Percentiles rank a stretch among this genome's conserved stretches.
These are phyloP conservation scores for Pollenia griseotomentosa DNA, from an alignment of 2,888 invertebrate genomes.

Conservation along the genomic window DNA sequence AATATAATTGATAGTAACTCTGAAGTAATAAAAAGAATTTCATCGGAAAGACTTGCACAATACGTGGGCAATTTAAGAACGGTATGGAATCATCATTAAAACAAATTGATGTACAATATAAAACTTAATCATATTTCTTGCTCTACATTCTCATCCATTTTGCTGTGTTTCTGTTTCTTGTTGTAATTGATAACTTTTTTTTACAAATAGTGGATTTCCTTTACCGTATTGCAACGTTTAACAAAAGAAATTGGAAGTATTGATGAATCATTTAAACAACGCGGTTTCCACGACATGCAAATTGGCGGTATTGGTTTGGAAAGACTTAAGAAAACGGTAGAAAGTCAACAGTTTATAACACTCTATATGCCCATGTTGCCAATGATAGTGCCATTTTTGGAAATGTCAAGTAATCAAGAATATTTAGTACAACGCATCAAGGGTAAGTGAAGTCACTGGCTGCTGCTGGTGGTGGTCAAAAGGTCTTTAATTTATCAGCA, in stretches of 20 bases:
- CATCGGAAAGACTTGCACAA: slow-evolving; percentile 88
- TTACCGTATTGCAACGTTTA: slow-evolving; percentile 91
- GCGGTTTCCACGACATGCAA: slow-evolving; percentile 88
- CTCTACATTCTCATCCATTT: not conserved
- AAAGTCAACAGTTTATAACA: slow-evolving; percentile 84
- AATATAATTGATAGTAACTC: slow-evolving; percentile 82
- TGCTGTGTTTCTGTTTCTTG: not conserved
- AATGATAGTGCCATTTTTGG: slow-evolving; percentile 91
- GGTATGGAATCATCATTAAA: slow-evolving; percentile 83
- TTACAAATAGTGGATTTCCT: slow-evolving; percentile 90
- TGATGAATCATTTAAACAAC: slow-evolving; percentile 89
- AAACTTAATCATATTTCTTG: slow-evolving; percentile 23
- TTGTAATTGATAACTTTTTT: not conserved
- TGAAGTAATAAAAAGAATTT: slow-evolving; percentile 83
- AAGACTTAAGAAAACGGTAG: slow-evolving; percentile 90
- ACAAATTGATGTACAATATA: slow-evolving; percentile 32
- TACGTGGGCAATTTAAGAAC: slow-evolving; percentile 92
- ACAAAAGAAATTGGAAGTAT: slow-evolving; percentile 90
- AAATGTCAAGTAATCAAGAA: slow-evolving; percentile 92
- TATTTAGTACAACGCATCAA: slow-evolving; percentile 92
- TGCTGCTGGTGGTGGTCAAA: not conserved
- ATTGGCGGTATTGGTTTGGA: slow-evolving; percentile 90
- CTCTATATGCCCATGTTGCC: slow-evolving; percentile 83
- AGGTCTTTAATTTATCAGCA: not conserved
- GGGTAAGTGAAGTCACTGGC: slow-evolving; percentile 80